Base-by-base conservation (phyloP, 2,797 vertebrate genomes). In the Anisognathus igniventris region DNA sequence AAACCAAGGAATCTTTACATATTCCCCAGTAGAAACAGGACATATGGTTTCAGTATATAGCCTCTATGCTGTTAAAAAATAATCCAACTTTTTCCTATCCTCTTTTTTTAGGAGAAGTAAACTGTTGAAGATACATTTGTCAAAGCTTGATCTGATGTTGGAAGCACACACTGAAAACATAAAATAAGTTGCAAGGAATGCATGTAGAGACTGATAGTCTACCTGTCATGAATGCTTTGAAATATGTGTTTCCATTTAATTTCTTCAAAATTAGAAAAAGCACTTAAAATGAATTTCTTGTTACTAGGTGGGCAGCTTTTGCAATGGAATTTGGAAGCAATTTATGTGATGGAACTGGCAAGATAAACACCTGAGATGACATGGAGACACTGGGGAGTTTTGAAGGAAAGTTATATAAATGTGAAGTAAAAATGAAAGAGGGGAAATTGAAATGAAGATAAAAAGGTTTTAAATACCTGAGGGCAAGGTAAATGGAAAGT, bases 81-180 rank as follows among this genome's bases (percentile, higher is more conserved):
- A 68, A 30, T 28, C 45, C 54, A 72, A 51, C 58, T 61, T 93
- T 79, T 91, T 61, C 39, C 50, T 58, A 6, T 65, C 39, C 2
- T 82, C n/a, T 92, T 82, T 73, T 93, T 95, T 83, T 76, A 57
- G 61, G 27, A 58, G n/a, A 77, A 93, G 42, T 83, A 92, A 92
- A 84, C 89, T 96, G 91, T 92, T 84, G 58, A 66, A 91, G 62
- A 68, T 91, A 66, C 7, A 68, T 93, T 95, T 90, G 72, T 93
- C 78, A 95, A 87, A 94, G 67, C 47, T 82, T 89, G 92, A 87
- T 88, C 72, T 47, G 68, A 2, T 77, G 66, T 50, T 96, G 91
- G 82, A 95, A 92, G 61, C 17, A 65, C 12, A 48, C 30, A 78
- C 48, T 71, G 84, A 83, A 95, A 96, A 86, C 81, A 92, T 40